A percentile compares a stretch with the other conserved stretches of the same genome.
Evolutionary conservation across 2,797 vertebrate species (phyloP).

Genomic region (Coccyzus lansbergi): DNA sequence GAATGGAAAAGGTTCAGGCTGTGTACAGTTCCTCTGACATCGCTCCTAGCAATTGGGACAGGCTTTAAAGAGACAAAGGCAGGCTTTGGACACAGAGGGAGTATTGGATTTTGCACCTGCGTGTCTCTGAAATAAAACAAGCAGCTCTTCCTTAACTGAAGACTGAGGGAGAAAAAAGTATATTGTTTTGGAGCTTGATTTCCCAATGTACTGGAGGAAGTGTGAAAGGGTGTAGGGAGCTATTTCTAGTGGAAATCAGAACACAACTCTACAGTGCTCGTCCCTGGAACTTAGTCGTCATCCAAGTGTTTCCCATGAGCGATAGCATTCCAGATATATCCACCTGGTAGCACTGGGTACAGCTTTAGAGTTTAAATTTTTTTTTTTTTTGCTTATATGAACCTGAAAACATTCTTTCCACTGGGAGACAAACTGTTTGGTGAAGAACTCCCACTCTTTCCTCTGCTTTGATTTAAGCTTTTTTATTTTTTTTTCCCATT

Average conservation of each 20-base stretch:
- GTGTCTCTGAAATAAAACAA: not conserved
- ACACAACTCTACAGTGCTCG: not conserved
- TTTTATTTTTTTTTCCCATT: slow-evolving; percentile 1
- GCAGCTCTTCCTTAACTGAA: not conserved
- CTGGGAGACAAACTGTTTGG: slow-evolving; percentile 32
- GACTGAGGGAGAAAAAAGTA: not conserved
- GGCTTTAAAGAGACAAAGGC: not conserved
- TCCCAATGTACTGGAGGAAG: not conserved
- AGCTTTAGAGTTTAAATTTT: not conserved
- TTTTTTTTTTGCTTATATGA: not conserved
- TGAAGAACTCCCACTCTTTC: slow-evolving; percentile 58
- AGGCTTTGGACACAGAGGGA: not conserved
- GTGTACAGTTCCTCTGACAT: fast-evolving
- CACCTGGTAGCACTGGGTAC: slow-evolving; percentile 8
- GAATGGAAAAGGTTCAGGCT: not conserved
- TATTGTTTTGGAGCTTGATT: not conserved
- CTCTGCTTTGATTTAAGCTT: slow-evolving; percentile 48
- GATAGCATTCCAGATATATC: not conserved
- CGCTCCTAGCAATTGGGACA: not conserved
- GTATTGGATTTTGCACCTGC: not conserved
- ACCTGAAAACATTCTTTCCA: slow-evolving; percentile 38
- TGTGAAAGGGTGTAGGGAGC: not conserved
- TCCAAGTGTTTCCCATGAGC: slow-evolving; percentile 4
- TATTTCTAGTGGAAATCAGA: slow-evolving; percentile 47
- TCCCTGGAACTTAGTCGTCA: slow-evolving; percentile 35